phyloP scores from a whole-genome alignment of 92 coral and sea anemone species.

The Bergia puertoricense region DNA sequence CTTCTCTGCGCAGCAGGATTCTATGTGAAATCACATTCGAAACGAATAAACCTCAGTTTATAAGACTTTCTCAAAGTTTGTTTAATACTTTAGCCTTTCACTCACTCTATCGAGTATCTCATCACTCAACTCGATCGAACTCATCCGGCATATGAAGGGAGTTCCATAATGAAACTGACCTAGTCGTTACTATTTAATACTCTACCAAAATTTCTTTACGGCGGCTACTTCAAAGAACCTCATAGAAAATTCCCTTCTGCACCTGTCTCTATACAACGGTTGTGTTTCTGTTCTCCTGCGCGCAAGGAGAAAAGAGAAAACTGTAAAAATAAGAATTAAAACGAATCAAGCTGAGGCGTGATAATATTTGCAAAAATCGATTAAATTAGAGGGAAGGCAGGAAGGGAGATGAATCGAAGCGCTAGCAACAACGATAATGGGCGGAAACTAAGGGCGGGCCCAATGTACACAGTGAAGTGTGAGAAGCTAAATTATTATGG shows the following conservation, averaged over 20 bases:
- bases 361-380: constrained; percentile 43
- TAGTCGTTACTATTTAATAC: constrained; percentile 16
- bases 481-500: constrained; percentile 33
- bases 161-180: constrained; percentile 33
- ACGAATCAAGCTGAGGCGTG: constrained; percentile 38
- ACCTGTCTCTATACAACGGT: constrained; percentile 32
- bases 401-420: constrained; percentile 36
- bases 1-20: not conserved
- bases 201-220: constrained; percentile 27
- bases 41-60: constrained; percentile 7
- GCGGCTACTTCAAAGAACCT: constrained; percentile 40
- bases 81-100: constrained; percentile 31
- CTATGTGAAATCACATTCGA: not conserved
- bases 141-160: constrained; percentile 40
- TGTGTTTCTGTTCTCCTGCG: not conserved
- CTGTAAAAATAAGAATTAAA: constrained; percentile 14
- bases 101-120: constrained; percentile 31
- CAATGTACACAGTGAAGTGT: constrained; percentile 26
- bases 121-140: constrained; percentile 24
- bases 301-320: constrained; percentile 14
- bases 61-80: constrained; percentile 26
- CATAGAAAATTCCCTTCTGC: constrained; percentile 3
- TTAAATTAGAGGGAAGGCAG: constrained; percentile 32
- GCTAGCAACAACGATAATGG: constrained; percentile 36
- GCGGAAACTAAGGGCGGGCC: constrained; percentile 46